These are phyloP conservation scores for Nycticebus coucang DNA, from an alignment of 2,113 vertebrate species.

Conservation along the genomic window DNA sequence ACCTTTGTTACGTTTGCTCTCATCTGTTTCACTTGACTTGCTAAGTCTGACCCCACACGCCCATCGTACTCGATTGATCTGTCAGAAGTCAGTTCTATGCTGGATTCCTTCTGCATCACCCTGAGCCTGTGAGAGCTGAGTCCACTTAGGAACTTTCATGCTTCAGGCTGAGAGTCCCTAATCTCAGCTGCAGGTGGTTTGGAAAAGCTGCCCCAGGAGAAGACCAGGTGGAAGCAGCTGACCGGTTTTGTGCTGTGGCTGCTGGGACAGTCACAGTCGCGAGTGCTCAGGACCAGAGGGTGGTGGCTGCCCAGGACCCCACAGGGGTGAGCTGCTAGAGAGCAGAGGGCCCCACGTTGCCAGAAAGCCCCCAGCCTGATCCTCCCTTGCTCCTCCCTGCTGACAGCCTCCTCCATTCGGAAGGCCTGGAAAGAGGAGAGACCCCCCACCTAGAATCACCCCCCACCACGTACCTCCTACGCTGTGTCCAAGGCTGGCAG, in stretches of 20 bases:
- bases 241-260: not conserved
- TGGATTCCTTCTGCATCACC: not conserved
- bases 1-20: rapidly evolving
- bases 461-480: not conserved
- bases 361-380: not conserved
- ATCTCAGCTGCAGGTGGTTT: not conserved
- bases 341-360: not conserved
- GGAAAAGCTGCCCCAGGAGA: not conserved
- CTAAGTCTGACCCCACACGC: not conserved
- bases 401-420: not conserved
- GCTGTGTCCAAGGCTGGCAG: not conserved
- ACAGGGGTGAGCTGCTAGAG: not conserved
- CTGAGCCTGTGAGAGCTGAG: not conserved
- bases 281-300: not conserved
- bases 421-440: not conserved
- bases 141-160: not conserved
- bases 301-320: not conserved
- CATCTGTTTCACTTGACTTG: not conserved
- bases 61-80: not conserved
- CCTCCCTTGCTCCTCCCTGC: rapidly evolving
- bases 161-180: not conserved
- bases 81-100: rapidly evolving
- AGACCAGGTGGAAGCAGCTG: not conserved
- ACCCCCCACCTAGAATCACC: not conserved
- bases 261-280: not conserved